These are phyloP conservation scores for Aldrovandia affinis DNA, from an alignment of 2,797 vertebrate genomes.

Conservation along the genomic window DNA sequence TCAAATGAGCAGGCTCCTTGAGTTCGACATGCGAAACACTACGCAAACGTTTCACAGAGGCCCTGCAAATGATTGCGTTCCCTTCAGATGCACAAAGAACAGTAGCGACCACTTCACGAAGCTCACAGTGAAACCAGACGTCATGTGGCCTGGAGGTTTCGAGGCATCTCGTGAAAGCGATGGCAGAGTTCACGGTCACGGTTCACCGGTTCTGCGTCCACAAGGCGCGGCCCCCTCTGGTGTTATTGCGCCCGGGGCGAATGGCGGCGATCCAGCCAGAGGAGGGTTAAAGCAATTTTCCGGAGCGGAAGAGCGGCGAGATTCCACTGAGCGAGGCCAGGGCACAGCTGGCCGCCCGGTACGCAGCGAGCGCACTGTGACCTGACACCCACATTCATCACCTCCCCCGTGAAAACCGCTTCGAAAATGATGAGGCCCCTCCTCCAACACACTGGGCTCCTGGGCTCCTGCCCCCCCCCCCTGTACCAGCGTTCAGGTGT, in stretches of 20 bases:
- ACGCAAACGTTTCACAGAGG: neutral
- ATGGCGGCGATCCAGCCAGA: neutral
- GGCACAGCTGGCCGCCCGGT: neutral
- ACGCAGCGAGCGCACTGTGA: neutral
- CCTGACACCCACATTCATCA: slow-evolving; percentile 25
- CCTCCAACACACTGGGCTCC: neutral
- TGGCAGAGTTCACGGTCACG: neutral
- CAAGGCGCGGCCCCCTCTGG: neutral
- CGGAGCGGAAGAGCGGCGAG: neutral
- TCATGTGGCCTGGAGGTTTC: neutral
- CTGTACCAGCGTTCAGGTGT: neutral
- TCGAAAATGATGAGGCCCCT: neutral
- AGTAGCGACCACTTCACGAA: neutral
- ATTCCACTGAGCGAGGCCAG: neutral
- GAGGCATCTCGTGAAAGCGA: neutral
- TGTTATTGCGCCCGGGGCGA: neutral
- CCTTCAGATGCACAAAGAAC: neutral
- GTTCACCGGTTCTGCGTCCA: too few relatives aligned
- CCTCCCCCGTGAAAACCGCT: neutral
- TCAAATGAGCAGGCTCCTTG: neutral
- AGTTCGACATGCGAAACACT: neutral
- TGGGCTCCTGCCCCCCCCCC: neutral
- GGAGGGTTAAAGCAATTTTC: slow-evolving; percentile 13
- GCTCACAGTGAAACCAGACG: neutral
- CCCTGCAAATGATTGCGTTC: neutral